A percentile compares a stretch with the other conserved stretches of the same genome.
These are phyloP conservation scores for Apis florea DNA, from an alignment of 1,140 invertebrate species.

Conservation along the genomic window DNA sequence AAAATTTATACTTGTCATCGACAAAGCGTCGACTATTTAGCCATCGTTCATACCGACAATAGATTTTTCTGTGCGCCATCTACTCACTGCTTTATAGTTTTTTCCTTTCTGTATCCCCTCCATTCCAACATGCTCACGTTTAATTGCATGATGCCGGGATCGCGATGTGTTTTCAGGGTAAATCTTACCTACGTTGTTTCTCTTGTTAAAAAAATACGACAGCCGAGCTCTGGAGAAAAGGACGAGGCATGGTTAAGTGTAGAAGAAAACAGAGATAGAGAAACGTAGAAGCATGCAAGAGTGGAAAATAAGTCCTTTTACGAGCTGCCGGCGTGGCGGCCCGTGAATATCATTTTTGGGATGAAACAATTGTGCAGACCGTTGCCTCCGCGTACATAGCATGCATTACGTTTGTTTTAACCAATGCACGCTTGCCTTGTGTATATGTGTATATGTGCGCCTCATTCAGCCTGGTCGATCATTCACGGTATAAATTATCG, in stretches of 20 bases:
- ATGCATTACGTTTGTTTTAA: conserved; percentile 33
- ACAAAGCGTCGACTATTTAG: neutral
- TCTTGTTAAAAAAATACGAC: conserved; percentile 46
- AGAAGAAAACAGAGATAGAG: neutral
- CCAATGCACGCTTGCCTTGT: neutral
- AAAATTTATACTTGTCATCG: neutral
- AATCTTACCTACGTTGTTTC: conserved; percentile 50
- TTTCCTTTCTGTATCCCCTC: neutral
- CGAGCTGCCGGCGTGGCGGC: conserved; percentile 28
- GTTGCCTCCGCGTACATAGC: conserved; percentile 27
- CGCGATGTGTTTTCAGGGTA: conserved; percentile 60
- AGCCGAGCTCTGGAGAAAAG: neutral
- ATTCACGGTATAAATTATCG: conserved; percentile 22
- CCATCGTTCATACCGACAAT: conserved; percentile 5
- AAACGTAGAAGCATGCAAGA: neutral
- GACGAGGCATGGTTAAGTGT: neutral
- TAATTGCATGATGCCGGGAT: conserved; percentile 60
- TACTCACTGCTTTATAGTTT: neutral
- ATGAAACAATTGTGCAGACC: conserved; percentile 63
- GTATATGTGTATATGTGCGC: no score
- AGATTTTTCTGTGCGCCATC: conserved; percentile 12
- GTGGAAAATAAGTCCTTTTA: conserved; percentile 23
- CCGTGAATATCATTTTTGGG: conserved; percentile 66
- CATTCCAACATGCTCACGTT: conserved; percentile 31
- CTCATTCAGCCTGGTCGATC: neutral